Evolutionary conservation across 2,113 vertebrate genomes (phyloP).

Genomic region (Edolisoma coerulescens): DNA sequence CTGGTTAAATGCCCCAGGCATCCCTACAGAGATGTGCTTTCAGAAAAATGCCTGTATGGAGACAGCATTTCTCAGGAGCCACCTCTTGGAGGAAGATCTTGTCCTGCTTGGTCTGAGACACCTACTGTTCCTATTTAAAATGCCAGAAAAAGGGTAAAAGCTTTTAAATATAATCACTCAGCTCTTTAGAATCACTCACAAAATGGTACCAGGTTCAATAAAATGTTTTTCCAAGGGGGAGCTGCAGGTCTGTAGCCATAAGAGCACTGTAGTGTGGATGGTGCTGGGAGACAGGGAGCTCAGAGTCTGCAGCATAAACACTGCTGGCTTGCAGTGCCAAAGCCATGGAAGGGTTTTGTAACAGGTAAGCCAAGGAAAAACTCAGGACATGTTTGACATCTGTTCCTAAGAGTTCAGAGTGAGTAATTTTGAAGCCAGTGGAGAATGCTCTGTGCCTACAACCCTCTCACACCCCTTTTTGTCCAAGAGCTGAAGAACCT

Average conservation of each 20-base stretch:
- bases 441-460: neutral
- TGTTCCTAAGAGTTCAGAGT: neutral
- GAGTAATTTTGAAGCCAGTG: neutral
- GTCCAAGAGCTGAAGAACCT: neutral
- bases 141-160: neutral
- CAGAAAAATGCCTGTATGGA: neutral
- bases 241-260: neutral
- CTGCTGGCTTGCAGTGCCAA: neutral
- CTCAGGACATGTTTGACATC: neutral
- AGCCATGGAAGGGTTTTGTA: neutral
- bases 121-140: neutral
- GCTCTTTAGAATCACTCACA: neutral
- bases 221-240: neutral
- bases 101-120: neutral
- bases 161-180: neutral
- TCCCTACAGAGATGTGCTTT: neutral
- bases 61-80: neutral
- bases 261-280: neutral
- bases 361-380: neutral
- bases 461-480: neutral
- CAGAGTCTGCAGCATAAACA: neutral
- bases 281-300: neutral
- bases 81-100: neutral
- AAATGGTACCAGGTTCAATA: neutral
- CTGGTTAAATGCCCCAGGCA: neutral